phyloP scores from a whole-genome alignment of 2,113 vertebrate species.

The Macrotis lagotis region DNA sequence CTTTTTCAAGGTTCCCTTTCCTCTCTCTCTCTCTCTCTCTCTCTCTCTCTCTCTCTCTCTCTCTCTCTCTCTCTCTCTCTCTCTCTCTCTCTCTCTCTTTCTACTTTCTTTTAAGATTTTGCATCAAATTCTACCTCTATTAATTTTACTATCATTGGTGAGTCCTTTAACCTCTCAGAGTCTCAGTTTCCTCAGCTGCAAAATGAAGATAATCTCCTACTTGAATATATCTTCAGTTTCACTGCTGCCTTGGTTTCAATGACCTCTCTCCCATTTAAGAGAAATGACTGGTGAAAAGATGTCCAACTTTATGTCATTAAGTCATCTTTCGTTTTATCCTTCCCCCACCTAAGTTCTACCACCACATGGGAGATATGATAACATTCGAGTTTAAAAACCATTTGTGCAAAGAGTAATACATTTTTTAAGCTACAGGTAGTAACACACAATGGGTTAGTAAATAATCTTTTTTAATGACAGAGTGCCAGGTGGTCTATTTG shows the following conservation, averaged over 20 bases:
- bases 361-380: not conserved
- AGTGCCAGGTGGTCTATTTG: conserved; percentile 4
- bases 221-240: not conserved
- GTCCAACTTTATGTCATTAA: not conserved
- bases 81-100: too few relatives aligned
- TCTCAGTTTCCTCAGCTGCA: too few relatives aligned
- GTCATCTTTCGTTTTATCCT: not conserved
- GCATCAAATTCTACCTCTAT: too few relatives aligned
- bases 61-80: too few relatives aligned
- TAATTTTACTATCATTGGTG: too few relatives aligned
- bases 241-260: not conserved
- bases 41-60: too few relatives aligned
- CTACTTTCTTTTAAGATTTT: too few relatives aligned
- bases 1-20: too few relatives aligned
- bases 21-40: too few relatives aligned
- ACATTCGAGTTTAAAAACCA: not conserved
- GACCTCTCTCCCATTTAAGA: not conserved
- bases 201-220: not conserved
- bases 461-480: not conserved
- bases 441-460: not conserved
- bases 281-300: conserved; percentile 6
- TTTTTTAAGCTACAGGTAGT: conserved; percentile 2
- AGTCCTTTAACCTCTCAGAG: too few relatives aligned
- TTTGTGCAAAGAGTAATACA: conserved; percentile 4
- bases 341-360: not conserved